Percentiles rank a stretch among this genome's conserved stretches.
Conservation (phyloP, 2,113 vertebrate genomes). For the Peromyscus polionotus region DNA sequence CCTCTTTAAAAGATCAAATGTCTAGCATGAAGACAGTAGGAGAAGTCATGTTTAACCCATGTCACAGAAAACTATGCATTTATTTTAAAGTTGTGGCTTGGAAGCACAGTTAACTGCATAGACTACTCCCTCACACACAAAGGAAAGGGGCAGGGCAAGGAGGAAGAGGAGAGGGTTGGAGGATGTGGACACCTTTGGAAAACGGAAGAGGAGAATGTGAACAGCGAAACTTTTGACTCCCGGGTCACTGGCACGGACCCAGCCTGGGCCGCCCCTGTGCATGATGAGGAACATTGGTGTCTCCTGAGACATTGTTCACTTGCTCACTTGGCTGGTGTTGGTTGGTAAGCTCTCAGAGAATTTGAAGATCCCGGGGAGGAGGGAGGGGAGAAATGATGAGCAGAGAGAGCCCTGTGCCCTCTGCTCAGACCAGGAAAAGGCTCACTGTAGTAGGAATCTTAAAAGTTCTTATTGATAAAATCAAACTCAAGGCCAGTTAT, state of each 20-base stretch:
- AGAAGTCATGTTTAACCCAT: neutral
- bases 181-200: neutral
- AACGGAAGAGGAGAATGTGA: neutral
- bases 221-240: neutral
- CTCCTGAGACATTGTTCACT: neutral
- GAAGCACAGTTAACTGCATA: neutral
- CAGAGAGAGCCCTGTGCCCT: neutral
- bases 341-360: neutral
- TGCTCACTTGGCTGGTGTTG: neutral
- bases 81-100: neutral
- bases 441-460: neutral
- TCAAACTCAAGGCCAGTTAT: too few species aligned
- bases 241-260: rapidly evolving
- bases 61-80: neutral
- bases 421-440: neutral
- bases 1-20: neutral
- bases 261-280: neutral
- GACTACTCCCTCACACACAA: neutral
- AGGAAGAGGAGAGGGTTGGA: neutral
- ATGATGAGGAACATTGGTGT: neutral
- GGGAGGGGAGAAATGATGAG: neutral
- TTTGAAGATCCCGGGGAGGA: neutral
- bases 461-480: too few species aligned
- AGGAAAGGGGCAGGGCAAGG: neutral
- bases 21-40: neutral